Conservation (phyloP, 1,140 invertebrate species). For the Oryzaephilus surinamensis region DNA sequence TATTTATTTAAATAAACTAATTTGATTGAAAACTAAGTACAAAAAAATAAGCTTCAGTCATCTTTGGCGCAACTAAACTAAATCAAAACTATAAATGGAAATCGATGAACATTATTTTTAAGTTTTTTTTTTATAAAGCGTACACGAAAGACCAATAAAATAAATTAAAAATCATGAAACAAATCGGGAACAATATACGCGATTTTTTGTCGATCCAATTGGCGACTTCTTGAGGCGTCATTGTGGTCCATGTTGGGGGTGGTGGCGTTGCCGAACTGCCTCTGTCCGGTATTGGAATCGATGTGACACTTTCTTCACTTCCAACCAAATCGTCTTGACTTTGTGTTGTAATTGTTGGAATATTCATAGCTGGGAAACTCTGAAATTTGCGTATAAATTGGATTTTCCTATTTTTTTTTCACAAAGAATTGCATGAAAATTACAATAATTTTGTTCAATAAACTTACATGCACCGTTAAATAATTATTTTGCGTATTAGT, state of each 20-base stretch:
- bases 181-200: conserved; percentile 62
- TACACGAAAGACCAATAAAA: conserved; percentile 75
- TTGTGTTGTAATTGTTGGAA: conserved; percentile 53
- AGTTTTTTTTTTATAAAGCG: conserved; percentile 18
- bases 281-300: conserved; percentile 23
- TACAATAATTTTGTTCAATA: not conserved
- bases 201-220: conserved; percentile 77
- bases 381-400: conserved; percentile 31
- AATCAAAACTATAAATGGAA: too few species aligned
- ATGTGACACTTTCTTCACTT: conserved; percentile 19
- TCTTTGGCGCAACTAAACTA: too few species aligned
- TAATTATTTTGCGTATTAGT: conserved; percentile 51
- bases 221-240: conserved; percentile 77
- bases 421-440: not conserved
- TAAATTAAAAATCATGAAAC: conserved; percentile 72
- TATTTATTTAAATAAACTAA: too few species aligned
- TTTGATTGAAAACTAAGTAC: too few species aligned
- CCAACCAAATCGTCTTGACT: conserved; percentile 46
- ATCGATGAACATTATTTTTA: too few species aligned
- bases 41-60: too few species aligned
- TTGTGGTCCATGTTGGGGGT: conserved; percentile 56
- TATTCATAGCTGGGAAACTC: conserved; percentile 53
- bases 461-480: conserved; percentile 59
- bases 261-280: conserved; percentile 1
- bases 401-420: not conserved